These are phyloP conservation scores for Pseudomugil tenellus DNA, from an alignment of 2,797 vertebrate species.

Conservation along the genomic window DNA sequence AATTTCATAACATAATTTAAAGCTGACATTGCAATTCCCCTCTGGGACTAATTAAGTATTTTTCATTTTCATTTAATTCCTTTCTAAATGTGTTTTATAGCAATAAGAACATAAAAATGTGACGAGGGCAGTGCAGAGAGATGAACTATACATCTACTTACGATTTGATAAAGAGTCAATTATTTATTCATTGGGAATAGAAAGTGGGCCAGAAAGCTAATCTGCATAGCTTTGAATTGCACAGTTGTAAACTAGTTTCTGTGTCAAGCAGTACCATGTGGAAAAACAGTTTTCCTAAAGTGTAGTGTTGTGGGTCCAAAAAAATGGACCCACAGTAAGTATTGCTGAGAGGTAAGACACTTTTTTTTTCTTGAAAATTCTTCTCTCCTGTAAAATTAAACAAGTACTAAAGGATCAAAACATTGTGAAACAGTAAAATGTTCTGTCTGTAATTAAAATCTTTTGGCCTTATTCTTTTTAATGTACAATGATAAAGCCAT, in stretches of 20 bases:
- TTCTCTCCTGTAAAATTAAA: too few relatives aligned
- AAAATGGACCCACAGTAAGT: too few relatives aligned
- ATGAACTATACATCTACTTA: conserved; percentile 39
- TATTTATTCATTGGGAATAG: conserved; percentile 55
- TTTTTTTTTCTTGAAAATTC: too few relatives aligned
- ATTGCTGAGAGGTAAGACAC: too few relatives aligned
- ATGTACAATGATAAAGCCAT: background rate
- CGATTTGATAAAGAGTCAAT: conserved; percentile 68
- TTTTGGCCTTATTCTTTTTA: background rate
- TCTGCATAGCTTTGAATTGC: conserved; percentile 45
- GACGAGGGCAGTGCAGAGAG: conserved; percentile 9
- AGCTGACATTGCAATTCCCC: background rate
- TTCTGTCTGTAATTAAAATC: background rate
- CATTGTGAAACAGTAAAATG: too few relatives aligned
- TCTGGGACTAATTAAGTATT: background rate
- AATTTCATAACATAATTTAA: too few relatives aligned
- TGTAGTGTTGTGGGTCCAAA: background rate
- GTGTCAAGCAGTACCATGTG: conserved; percentile 1
- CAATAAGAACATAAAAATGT: background rate
- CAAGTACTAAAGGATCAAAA: too few relatives aligned
- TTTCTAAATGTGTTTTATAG: conserved; percentile 20
- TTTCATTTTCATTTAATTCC: background rate
- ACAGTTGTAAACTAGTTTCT: conserved; percentile 12
- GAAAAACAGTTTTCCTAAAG: background rate
- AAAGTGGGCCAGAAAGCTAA: conserved; percentile 57